Conservation (phyloP, 2,888 invertebrate species). For the Pasiphila rectangulata region DNA sequence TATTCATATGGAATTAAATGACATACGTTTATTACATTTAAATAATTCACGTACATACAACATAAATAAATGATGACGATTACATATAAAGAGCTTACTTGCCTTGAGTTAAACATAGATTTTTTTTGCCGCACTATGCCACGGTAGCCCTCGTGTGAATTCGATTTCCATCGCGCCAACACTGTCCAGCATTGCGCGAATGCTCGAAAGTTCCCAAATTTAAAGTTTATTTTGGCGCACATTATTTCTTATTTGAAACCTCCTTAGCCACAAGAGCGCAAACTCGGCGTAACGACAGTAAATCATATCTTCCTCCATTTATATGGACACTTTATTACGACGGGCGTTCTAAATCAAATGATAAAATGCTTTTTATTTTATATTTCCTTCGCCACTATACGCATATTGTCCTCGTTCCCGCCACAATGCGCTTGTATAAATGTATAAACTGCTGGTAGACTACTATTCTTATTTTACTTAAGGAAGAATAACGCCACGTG, state of each 20-base stretch:
- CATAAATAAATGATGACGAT: too few species aligned
- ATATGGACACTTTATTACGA: slow-evolving; percentile 79
- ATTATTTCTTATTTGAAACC: slow-evolving; percentile 53
- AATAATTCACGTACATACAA: too few species aligned
- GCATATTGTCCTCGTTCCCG: slow-evolving; percentile 63
- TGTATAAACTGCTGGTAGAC: not conserved
- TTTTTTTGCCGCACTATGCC: too few species aligned
- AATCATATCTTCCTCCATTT: slow-evolving; percentile 77
- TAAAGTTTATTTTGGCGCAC: slow-evolving; percentile 18
- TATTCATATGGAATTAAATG: not conserved
- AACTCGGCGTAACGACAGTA: slow-evolving; percentile 65
- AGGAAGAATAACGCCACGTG: too few species aligned
- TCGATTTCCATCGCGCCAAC: too few species aligned
- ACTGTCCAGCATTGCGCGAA: too few species aligned
- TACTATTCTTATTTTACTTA: not conserved
- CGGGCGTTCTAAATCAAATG: slow-evolving; percentile 78
- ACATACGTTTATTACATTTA: too few species aligned
- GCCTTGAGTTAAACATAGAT: too few species aligned
- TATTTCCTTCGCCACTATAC: slow-evolving; percentile 66
- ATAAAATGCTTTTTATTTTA: slow-evolving; percentile 79
- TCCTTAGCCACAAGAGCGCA: slow-evolving; percentile 47
- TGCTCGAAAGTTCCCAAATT: too few species aligned
- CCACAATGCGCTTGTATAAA: slow-evolving; percentile 27
- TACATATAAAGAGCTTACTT: too few species aligned
- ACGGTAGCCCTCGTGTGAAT: too few species aligned